Base-by-base conservation (phyloP, 2,888 invertebrate genomes). In the Thyatira batis region DNA sequence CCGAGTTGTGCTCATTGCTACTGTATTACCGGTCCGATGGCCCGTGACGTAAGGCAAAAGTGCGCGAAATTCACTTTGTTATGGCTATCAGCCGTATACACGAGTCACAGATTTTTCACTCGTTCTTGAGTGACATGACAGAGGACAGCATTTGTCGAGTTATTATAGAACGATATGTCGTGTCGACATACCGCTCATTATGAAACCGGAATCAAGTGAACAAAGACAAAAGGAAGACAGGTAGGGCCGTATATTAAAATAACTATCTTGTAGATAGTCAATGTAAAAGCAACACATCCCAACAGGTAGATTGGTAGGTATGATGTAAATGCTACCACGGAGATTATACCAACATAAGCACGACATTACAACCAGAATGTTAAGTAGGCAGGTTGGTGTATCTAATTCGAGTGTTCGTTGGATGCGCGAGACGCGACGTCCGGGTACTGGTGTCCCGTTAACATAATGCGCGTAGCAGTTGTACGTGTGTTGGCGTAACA, bases 51-150 rank as follows among this genome's bases (percentile, higher is more conserved):
- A 81, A 79, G 73, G 70, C 73, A 87, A 89, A 89, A 89, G 78
- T 90, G 89, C 90, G 89, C 89, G 89, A 90, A 90, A 84, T 78
- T 69, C 64, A 71, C 67, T 76, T 23, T 76, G 79, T 74, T 72
- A 69, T 69, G 71, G 65, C 59, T 74, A 69, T 69, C 67, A 63
- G 71, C 56, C 60, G 63, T 54, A 67, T 63, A 72, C 64, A 76
- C 89, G 89, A 90, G 73, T 88, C 89, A 89, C 74, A 63, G 65
- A 77, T 78, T 84, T 83, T 79, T 76, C 80, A 71, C 64, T 63
- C 67, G 69, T 63, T 73, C 61, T 72, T 76, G 78, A 13, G 17
- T 39, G 6, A 39, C 13, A 39, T 8, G 33, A 39, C 13, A 39
- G 17, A 6, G 33, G 33, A 39, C 13, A 39, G 13, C 30, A 33